These are phyloP conservation scores for Pseudomyrmex flavicornis DNA, from an alignment of 1,140 invertebrate species.

Conservation along the genomic window DNA sequence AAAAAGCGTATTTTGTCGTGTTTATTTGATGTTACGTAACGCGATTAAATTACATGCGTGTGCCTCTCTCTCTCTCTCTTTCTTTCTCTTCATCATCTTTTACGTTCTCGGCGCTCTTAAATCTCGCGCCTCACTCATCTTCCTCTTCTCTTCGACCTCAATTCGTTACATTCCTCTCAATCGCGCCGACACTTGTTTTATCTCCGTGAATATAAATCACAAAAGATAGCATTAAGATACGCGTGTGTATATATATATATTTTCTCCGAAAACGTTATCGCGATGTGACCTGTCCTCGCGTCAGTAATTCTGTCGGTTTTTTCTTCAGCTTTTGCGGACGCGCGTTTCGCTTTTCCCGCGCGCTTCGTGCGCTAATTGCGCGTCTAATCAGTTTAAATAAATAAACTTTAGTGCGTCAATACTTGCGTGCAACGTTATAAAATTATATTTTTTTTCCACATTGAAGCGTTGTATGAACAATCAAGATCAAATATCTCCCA, in stretches of 20 bases:
- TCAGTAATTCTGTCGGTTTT: slow-evolving; percentile 5
- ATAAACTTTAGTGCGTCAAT: not conserved
- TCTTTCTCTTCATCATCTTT: not conserved
- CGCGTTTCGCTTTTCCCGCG: not conserved
- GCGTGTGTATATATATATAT: not conserved
- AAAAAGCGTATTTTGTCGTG: not conserved
- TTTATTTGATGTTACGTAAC: slow-evolving; percentile 24
- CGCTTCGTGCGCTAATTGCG: no score
- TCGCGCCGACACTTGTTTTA: slow-evolving; percentile 50
- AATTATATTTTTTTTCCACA: not conserved
- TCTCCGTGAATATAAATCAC: slow-evolving; percentile 52
- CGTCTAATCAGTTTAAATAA: not conserved
- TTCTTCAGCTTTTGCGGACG: not conserved
- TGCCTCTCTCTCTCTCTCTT: not conserved
- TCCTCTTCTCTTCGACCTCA: slow-evolving; percentile 54
- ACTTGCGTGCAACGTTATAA: not conserved
- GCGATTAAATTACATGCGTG: slow-evolving; percentile 32
- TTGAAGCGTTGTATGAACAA: not conserved
- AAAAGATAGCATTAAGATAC: slow-evolving; percentile 52
- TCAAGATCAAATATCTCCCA: no score
- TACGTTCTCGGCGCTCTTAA: slow-evolving; percentile 12
- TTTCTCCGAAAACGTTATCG: slow-evolving; percentile 48
- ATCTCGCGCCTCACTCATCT: slow-evolving; percentile 42
- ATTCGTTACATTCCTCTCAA: slow-evolving; percentile 55
- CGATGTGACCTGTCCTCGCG: slow-evolving; percentile 2